Evolutionary conservation across 2,797 vertebrate genomes (phyloP).

Genomic region (Channallabes apus): DNA sequence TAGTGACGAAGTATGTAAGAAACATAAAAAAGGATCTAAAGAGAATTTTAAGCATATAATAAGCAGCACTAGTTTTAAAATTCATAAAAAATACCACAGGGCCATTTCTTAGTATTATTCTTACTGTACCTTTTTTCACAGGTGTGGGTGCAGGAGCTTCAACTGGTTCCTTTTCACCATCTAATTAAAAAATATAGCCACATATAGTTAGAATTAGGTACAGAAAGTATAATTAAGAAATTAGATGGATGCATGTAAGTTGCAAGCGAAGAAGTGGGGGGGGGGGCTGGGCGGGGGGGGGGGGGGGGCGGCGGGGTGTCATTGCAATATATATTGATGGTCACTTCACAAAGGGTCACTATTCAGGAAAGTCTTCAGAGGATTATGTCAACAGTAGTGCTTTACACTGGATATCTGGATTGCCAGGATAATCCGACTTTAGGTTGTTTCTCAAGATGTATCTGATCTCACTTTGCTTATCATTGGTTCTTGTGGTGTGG

Average conservation of each 20-base stretch:
- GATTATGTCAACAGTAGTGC: not conserved
- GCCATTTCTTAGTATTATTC: constrained; percentile 32
- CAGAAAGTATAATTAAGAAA: constrained; percentile 2
- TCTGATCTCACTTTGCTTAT: constrained; percentile 54
- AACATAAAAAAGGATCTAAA: constrained; percentile 20
- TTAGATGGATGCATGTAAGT: not conserved
- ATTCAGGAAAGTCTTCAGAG: constrained; percentile 5
- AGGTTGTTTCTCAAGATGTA: constrained; percentile 62
- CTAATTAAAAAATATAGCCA: constrained; percentile 67
- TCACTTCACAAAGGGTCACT: not conserved
- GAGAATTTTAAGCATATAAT: not conserved
- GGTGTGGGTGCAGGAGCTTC: constrained; percentile 86
- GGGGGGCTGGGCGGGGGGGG: no score
- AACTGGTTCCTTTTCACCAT: constrained; percentile 80
- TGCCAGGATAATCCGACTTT: constrained; percentile 49
- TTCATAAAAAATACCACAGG: not conserved
- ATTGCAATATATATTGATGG: not conserved
- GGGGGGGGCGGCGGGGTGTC: no score
- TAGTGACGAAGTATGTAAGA: constrained; percentile 24
- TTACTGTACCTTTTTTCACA: constrained; percentile 96
- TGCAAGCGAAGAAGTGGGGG: not conserved
- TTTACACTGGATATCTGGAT: not conserved
- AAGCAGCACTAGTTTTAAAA: not conserved
- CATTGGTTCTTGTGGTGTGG: constrained; percentile 12
- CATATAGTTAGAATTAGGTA: not conserved